Evolutionary conservation across 1,140 invertebrate genomes (phyloP).

Genomic region (Carposina sasakii): DNA sequence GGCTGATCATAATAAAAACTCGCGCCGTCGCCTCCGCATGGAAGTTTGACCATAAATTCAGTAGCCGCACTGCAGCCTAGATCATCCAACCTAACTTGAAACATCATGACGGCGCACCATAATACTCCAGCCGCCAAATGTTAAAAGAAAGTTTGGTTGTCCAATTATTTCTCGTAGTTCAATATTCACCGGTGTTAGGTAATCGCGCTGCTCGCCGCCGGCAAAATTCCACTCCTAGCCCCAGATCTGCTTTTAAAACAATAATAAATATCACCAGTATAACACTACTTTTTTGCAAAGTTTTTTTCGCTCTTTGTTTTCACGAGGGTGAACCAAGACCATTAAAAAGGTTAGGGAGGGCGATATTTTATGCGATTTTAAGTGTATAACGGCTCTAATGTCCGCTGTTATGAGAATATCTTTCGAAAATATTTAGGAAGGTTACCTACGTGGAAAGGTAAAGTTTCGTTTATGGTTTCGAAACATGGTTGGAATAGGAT

Average conservation of each 20-base stretch:
- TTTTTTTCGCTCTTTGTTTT: slow-evolving; percentile 60
- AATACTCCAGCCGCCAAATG: no score
- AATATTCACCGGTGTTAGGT: no score
- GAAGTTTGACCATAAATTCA: slow-evolving; percentile 75
- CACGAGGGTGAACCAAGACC: slow-evolving; percentile 50
- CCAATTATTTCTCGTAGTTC: no score
- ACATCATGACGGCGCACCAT: no score
- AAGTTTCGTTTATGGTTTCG: no score
- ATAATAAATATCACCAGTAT: slow-evolving; percentile 58
- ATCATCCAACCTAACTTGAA: no score
- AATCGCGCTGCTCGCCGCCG: slow-evolving; percentile 57
- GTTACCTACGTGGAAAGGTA: no score
- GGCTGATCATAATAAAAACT: slow-evolving; percentile 74
- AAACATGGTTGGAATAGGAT: no score
- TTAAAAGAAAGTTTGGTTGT: no score
- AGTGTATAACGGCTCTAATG: slow-evolving; percentile 59
- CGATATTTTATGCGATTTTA: slow-evolving; percentile 66
- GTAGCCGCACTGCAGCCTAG: slow-evolving; percentile 50
- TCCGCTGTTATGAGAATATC: no score
- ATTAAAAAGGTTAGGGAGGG: slow-evolving; percentile 66
- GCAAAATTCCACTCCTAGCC: slow-evolving; percentile 53
- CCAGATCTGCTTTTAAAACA: slow-evolving; percentile 65
- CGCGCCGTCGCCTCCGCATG: slow-evolving; percentile 65
- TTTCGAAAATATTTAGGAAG: no score
- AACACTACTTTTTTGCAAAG: slow-evolving; percentile 62